phyloP scores from a whole-genome alignment of 2,113 vertebrate genomes.

The Telmatochromis brachygnathus region DNA sequence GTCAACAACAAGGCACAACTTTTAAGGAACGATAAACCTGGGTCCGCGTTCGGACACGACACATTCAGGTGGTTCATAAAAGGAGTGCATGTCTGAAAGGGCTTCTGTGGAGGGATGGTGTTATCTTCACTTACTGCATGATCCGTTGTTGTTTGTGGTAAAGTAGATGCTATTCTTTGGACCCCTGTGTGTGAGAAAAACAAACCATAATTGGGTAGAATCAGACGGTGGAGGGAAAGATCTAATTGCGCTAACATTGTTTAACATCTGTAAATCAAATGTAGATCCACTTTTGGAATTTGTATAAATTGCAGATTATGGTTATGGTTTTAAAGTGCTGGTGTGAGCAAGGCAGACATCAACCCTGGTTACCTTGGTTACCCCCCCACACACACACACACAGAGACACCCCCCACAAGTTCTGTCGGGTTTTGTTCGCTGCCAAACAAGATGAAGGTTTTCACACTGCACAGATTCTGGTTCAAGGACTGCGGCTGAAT shows the following conservation, averaged over 20 bases:
- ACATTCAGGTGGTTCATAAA: not conserved
- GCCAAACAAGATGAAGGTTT: constrained; percentile 17
- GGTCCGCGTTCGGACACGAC: not conserved
- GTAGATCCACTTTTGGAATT: constrained; percentile 13
- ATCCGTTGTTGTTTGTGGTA: constrained; percentile 77
- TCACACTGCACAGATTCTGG: constrained; percentile 20
- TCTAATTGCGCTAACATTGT: not conserved
- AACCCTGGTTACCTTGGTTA: not conserved
- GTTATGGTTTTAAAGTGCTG: constrained; percentile 3
- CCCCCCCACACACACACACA: rapidly evolving
- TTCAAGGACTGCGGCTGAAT: constrained; percentile 23
- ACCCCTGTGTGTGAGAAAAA: constrained; percentile 69
- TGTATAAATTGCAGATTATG: constrained; percentile 15
- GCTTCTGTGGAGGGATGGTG: not conserved
- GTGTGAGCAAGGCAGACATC: not conserved
- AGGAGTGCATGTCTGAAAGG: not conserved
- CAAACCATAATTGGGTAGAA: not conserved
- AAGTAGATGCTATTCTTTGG: constrained; percentile 77
- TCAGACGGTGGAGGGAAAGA: not conserved
- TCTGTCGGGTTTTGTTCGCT: not conserved
- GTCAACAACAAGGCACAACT: not conserved
- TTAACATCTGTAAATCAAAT: not conserved
- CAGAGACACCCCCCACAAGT: not conserved
- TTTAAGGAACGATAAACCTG: not conserved
- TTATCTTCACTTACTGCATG: constrained; percentile 81